Conservation (phyloP, 2,888 invertebrate species). For the Brenthis daphne region DNA sequence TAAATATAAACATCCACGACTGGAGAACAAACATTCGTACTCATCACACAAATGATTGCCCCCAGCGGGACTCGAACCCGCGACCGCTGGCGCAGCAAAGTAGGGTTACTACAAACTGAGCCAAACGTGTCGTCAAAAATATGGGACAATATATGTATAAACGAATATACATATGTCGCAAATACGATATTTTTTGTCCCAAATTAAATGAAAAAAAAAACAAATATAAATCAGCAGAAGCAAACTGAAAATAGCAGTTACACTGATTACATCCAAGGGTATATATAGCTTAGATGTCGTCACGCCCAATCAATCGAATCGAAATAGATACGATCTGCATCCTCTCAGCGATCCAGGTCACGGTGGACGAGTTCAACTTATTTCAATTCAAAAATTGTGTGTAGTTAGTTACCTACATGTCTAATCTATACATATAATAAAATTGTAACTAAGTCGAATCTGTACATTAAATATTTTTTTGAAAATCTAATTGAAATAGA, state of each 20-base stretch:
- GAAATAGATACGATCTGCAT: slow-evolving; percentile 65
- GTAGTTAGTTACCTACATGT: background rate
- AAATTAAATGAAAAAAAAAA: slow-evolving; percentile 5
- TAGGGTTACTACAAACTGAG: too few species aligned
- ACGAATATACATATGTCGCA: too few species aligned
- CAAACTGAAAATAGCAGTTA: slow-evolving; percentile 24
- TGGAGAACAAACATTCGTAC: too few species aligned
- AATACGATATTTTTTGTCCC: background rate
- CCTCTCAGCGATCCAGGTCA: slow-evolving; percentile 45
- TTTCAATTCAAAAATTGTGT: background rate
- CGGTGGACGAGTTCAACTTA: slow-evolving; percentile 40
- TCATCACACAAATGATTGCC: too few species aligned
- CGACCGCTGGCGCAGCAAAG: too few species aligned
- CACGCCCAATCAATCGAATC: slow-evolving; percentile 54
- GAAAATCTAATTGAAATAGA: too few species aligned
- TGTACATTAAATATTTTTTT: too few species aligned
- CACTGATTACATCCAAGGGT: slow-evolving; percentile 26
- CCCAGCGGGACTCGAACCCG: too few species aligned
- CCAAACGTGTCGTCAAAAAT: too few species aligned
- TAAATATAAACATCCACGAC: too few species aligned
- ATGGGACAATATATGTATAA: too few species aligned
- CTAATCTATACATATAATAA: background rate
- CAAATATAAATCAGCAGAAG: slow-evolving; percentile 17
- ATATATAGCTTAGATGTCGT: slow-evolving; percentile 41
- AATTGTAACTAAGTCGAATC: too few species aligned